Conservation (phyloP, 1,140 invertebrate species). For the Physella acuta region DNA sequence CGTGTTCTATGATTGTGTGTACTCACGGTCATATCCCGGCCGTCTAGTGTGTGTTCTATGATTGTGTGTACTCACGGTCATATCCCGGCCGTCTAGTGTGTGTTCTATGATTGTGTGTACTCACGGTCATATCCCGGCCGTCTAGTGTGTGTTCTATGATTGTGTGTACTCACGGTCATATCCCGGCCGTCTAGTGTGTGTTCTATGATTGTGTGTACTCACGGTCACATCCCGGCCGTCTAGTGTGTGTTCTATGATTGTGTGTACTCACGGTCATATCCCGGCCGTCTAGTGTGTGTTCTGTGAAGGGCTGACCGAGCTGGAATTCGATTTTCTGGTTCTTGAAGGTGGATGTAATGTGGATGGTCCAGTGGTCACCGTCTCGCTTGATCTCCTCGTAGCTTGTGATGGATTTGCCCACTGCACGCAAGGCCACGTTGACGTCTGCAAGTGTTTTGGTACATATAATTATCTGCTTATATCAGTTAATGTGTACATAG, state of each 20-base stretch:
- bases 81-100: neutral
- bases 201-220: neutral
- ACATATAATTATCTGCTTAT: too few species aligned
- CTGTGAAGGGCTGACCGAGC: conserved; percentile 80
- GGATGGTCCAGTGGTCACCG: conserved; percentile 72
- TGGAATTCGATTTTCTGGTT: conserved; percentile 77
- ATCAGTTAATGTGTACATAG: too few species aligned
- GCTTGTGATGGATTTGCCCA: conserved; percentile 73
- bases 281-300: conserved; percentile 81
- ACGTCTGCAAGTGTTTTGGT: conserved; percentile 80
- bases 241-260: neutral
- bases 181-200: neutral
- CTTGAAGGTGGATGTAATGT: conserved; percentile 82
- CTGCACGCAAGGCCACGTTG: conserved; percentile 72
- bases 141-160: neutral
- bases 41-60: too few species aligned
- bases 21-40: too few species aligned
- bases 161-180: too few species aligned
- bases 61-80: too few species aligned
- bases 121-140: neutral
- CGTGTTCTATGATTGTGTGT: too few species aligned
- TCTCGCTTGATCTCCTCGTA: conserved; percentile 73
- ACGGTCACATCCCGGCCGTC: neutral
- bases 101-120: neutral
- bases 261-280: conserved; percentile 70